Base-by-base conservation (phyloP, 2,797 vertebrate genomes). In the Pseudochaenichthys georgianus region DNA sequence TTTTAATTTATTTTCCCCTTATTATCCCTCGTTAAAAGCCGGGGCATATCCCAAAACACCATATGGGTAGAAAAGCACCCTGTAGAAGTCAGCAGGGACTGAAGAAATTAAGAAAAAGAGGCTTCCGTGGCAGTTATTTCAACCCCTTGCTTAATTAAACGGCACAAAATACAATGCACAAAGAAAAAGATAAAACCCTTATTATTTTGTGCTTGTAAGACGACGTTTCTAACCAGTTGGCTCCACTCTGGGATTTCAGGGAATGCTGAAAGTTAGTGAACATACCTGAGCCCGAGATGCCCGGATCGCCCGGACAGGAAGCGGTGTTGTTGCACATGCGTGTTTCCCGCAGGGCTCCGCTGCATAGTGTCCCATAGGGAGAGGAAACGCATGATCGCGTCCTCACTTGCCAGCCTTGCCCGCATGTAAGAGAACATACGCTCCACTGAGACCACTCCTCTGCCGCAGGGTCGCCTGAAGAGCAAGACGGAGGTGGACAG, bases 361-460 rank as follows among this genome's bases (percentile, higher is more conserved):
- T 98, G 95, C 98, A 99, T 89, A 99, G 94, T 3, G 98, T 99
- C 76, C 98, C 97, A 60, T 99, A 99, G 3, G 98, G 97, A 16
- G 98, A 99, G 13, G 98, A 98, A 81, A 99, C 97, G 5, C 98
- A 99, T 28, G 98, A 99, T 42, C 98, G 96, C 0, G 97, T 99
- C 82, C 98, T 96, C 88, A 99, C 96, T 93, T 99, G 98, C 93
- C 96, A 96, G 80, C 98, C 98, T 92, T 99, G 97, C 47, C 98
- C 97, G 38, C 98, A 99, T 0, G 98, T 99, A 89, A 99, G 94
- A 4, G 98, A 99, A 90, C 98, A 99, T 76, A 98, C 95, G n/a
- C 98, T 99, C 98, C 98, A 99, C 89, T 97, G 97, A 2, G 98
- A 99, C 98, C 98, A 99, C 86, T 98, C 97, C 91, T 99, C 98